Base-by-base conservation (phyloP, 92 coral and sea anemone genomes). In the Zoanthus sociatus region DNA sequence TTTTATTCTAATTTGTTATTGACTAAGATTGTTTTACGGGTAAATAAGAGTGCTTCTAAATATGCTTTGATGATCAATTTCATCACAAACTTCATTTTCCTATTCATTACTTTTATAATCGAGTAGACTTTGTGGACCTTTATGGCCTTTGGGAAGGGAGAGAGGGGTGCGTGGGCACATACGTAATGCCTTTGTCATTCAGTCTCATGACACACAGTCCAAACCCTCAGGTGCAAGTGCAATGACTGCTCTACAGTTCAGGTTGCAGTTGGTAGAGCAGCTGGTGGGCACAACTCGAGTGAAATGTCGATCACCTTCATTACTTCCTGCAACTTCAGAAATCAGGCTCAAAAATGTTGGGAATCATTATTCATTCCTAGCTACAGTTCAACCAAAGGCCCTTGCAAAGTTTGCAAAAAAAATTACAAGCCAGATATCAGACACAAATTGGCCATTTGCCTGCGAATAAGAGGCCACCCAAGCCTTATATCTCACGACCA, bases 391-490 rank as follows among this genome's bases (percentile, higher is more conserved):
- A 58, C 50, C 60, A 90, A 82, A 87, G 93, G 85, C 64, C 67
- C 87, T 76, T 87, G 86, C 83, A 51, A 76, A 63, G 82, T 87
- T 70, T 90, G 90, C 56, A 81, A 87, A n/a, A 90, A 72, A 84
- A 26, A 21, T 79, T 87, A 0, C 69, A 60, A 50, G 47, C 42
- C 51, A 71, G 18, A 71, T 42, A 71, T 51, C 76, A 71, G 21
- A n/a, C 51, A 13, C 18, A 71, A 45, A 32, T 70, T 70, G 75
- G 75, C 47, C 75, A 70, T 70, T 70, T 70, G 75, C n/a, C 75
- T 31, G 75, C 32, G 75, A 70, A 70, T 71, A 71, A 71, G 76
- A 71, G 76, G 50, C 50, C 51, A 71, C 76, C 50, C 76, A 71
- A 26, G 51, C 53, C 21, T 9, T 84, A 78, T 89, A 84, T 61